Conservation (phyloP, 1,140 invertebrate species). For the Monomorium pharaonis region DNA sequence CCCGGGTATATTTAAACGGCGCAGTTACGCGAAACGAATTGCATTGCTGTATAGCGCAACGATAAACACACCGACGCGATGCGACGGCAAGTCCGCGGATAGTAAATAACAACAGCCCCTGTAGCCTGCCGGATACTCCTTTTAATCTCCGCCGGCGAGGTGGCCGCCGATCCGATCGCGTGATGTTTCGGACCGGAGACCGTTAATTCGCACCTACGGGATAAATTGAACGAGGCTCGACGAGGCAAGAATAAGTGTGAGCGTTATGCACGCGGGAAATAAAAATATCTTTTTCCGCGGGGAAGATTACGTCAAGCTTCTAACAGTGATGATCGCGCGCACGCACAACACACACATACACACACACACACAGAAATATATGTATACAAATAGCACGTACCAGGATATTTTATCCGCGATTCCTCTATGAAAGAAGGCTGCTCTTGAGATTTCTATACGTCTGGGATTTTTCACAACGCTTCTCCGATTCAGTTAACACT, state of each 20-base stretch:
- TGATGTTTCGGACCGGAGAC: constrained; percentile 49
- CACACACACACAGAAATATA: too few species aligned
- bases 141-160: constrained; percentile 37
- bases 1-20: constrained; percentile 35
- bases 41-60: background rate
- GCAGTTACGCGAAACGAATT: constrained; percentile 51
- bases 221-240: constrained; percentile 33
- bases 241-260: background rate
- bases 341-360: background rate
- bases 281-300: constrained; percentile 13
- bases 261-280: background rate
- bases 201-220: constrained; percentile 25
- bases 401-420: background rate
- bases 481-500: background rate
- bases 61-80: constrained; percentile 31
- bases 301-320: background rate
- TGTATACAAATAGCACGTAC: background rate
- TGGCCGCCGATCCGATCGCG: constrained; percentile 54
- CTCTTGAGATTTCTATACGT: background rate
- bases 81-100: constrained; percentile 19
- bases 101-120: constrained; percentile 1
- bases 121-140: constrained; percentile 10
- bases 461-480: background rate
- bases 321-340: background rate
- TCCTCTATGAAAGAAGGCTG: too few species aligned